Evolutionary conservation across 2,113 vertebrate genomes (phyloP), one percentile per base, ranked within the genome.

Genomic region (Cynopterus brachyotis): DNA sequence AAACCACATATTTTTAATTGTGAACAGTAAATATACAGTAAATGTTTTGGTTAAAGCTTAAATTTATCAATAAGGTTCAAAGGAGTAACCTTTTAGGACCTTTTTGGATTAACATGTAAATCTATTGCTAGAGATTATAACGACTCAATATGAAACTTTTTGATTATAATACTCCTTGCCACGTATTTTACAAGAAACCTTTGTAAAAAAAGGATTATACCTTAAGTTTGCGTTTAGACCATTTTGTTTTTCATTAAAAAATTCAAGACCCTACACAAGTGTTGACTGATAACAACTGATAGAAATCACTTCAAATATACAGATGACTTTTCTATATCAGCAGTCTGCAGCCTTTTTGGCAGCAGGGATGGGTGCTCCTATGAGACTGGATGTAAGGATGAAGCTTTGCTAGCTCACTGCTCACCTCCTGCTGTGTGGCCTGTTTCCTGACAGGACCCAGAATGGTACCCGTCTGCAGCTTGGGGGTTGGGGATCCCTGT

Each of bases 31-130:
- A 60, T 45, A 32, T n/a, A 35, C 30, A 76, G 30, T 73, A 75
- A 76, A 40, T 55, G 5, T 81, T 82, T 86, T 55, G 5, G 32
- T 89, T 53, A 89, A 37, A 76, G 67, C 32, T 84, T 95, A 53
- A 91, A 57, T 26, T 92, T 84, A 83, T 64, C 22, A 62, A 24
- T 28, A 80, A 79, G 26, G 42, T 80, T 57, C 79, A 75, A 28
- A 93, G 37, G 37, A 83, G 47, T 80, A 80, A 60, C 17, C 19
- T 32, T 73, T 93, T 84, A 66, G 37, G 82, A 89, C 17, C 5
- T 66, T 79, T 85, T 76, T 83, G 19, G 47, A 47, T 95, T 85
- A 80, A 89, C 73, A 80, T 66, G 79, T 84, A 84, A 92, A 59
- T 69, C 72, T 79, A 20, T 89, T 75, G 37, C 53, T 75, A 9